A percentile compares a stretch with the other conserved stretches of the same genome.
Conservation (phyloP, 1,140 invertebrate species). For the Sarcophaga bullata region DNA sequence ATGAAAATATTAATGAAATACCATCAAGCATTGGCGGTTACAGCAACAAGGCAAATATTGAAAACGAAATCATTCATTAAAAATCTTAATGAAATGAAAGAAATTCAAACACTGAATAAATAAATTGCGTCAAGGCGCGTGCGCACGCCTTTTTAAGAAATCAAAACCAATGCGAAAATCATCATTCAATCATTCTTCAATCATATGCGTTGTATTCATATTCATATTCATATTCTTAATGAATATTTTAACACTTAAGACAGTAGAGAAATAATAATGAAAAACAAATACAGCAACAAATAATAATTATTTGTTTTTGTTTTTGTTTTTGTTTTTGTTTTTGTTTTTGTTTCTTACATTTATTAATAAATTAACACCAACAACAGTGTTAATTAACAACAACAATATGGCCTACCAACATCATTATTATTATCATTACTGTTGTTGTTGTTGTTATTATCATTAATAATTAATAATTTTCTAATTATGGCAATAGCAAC, state of each 20-base stretch:
- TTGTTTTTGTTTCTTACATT: slow-evolving; percentile 39
- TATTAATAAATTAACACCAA: slow-evolving; percentile 46
- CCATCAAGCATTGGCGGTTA: neutral
- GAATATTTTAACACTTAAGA: slow-evolving; percentile 44
- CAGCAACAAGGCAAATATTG: neutral
- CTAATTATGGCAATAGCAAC: slow-evolving; percentile 31
- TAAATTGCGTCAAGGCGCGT: neutral
- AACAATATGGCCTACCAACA: neutral
- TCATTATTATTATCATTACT: neutral
- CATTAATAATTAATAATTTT: neutral
- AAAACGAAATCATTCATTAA: slow-evolving; percentile 55
- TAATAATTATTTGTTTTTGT: neutral
- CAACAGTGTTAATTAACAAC: neutral
- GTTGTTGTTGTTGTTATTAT: neutral
- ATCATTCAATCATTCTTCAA: neutral
- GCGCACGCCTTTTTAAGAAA: neutral
- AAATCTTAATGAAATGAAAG: slow-evolving; percentile 56
- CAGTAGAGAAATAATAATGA: neutral
- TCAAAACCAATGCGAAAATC: neutral
- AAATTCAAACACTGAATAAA: slow-evolving; percentile 41
- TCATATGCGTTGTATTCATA: too few relatives aligned
- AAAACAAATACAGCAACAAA: neutral
- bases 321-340: neutral
- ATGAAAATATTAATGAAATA: too few relatives aligned
- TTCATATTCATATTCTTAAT: slow-evolving; percentile 20